Evolutionary conservation across 37 sponge, comb jelly and placozoan genomes (phyloP).

Genomic region (Dysidea cf. avara): DNA sequence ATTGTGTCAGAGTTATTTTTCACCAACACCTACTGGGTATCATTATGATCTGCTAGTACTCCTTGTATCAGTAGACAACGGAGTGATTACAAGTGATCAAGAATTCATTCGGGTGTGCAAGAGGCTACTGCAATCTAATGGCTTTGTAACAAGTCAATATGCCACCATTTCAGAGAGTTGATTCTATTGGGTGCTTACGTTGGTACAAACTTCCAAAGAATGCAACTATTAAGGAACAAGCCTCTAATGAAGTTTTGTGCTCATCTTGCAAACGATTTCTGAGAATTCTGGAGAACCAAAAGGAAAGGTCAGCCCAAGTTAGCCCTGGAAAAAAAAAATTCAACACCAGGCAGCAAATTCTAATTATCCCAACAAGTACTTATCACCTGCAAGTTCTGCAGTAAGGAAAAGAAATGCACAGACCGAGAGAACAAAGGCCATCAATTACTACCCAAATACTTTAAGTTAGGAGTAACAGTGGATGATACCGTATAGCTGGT

Average conservation of each 20-base stretch:
- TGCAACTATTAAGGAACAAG: no score
- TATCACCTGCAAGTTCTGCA: no score
- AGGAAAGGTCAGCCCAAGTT: no score
- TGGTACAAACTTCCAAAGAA: no score
- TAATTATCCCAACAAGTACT: no score
- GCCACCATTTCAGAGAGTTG: slow-evolving; percentile 30
- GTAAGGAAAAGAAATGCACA: slow-evolving; percentile 19
- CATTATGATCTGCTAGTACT: no score
- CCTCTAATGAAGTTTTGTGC: no score
- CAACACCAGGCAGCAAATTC: no score
- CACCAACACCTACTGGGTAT: no score
- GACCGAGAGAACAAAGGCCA: slow-evolving; percentile 8
- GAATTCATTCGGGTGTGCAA: slow-evolving; percentile 13
- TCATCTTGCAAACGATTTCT: slow-evolving; percentile 12
- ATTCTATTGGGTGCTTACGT: slow-evolving; percentile 24
- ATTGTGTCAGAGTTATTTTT: no score
- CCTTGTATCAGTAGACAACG: slow-evolving; percentile 26
- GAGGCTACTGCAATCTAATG: background rate
- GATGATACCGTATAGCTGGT: no score
- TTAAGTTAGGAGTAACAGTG: slow-evolving; percentile 11
- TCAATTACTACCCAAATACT: slow-evolving; percentile 18
- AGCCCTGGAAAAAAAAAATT: no score
- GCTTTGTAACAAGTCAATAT: slow-evolving; percentile 25
- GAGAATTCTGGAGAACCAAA: slow-evolving; percentile 8
- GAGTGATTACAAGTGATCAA: slow-evolving; percentile 14